Conservation (phyloP, 2,797 vertebrate genomes). For the Enteromius trimaculatus region DNA sequence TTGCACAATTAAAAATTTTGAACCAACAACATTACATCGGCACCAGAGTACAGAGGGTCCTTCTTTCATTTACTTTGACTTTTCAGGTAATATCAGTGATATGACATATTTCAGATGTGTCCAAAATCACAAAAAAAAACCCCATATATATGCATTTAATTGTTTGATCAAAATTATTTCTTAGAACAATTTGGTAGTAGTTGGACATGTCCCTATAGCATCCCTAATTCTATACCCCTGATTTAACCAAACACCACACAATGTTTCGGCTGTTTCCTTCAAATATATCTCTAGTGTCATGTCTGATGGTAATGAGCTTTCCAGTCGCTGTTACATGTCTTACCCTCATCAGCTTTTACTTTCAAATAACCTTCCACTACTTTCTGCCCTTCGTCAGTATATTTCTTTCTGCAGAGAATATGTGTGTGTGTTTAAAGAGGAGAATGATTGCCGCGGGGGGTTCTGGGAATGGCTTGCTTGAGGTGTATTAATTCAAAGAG, state of each 20-base stretch:
- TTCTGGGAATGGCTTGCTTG: constrained; percentile 18
- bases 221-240: no score
- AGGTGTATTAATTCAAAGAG: constrained; percentile 35
- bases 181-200: no score
- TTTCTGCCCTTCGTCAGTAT: not conserved
- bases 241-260: not conserved
- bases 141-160: no score
- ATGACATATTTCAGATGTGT: not conserved
- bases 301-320: not conserved
- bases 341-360: constrained; percentile 8
- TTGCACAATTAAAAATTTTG: no score
- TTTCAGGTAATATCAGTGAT: no score
- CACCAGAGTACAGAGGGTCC: no score
- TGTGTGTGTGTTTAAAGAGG: not conserved
- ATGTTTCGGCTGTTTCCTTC: not conserved
- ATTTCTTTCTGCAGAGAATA: not conserved
- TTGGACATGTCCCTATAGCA: no score
- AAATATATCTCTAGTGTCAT: not conserved
- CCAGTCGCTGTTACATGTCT: not conserved
- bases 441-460: not conserved
- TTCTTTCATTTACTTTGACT: no score
- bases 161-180: no score
- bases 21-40: no score
- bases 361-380: not conserved
- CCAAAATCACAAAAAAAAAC: not conserved